A percentile compares a stretch with the other conserved stretches of the same genome.
Evolutionary conservation across 2,113 vertebrate species (phyloP).

Genomic region (Phocoena sinus): DNA sequence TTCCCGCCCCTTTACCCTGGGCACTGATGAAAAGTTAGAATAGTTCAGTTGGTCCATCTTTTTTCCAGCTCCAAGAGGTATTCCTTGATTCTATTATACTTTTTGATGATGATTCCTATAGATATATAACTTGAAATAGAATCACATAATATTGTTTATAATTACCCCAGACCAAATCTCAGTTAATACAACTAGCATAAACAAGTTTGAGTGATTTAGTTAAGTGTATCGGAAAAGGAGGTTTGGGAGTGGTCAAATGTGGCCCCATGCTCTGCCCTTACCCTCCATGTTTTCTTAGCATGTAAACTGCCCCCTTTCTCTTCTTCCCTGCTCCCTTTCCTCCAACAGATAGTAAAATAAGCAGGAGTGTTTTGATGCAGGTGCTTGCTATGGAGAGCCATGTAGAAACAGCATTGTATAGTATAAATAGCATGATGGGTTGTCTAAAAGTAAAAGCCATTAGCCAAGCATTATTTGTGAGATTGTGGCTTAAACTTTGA

Average conservation of each 20-base stretch:
- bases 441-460: constrained; percentile 48
- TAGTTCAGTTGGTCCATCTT: not conserved
- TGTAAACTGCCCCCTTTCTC: not conserved
- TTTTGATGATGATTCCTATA: not conserved
- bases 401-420: not conserved
- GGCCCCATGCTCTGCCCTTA: not conserved
- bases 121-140: not conserved
- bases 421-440: constrained; percentile 41
- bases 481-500: constrained; percentile 47
- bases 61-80: not conserved
- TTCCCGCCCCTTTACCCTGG: not conserved
- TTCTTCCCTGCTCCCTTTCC: not conserved
- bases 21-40: not conserved
- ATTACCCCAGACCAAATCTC: not conserved
- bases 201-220: not conserved
- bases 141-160: not conserved
- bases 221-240: not conserved
- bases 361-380: not conserved
- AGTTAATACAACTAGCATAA: not conserved
- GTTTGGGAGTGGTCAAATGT: not conserved
- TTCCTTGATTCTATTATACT: not conserved
- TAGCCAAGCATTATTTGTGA: constrained; percentile 23
- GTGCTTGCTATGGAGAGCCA: not conserved
- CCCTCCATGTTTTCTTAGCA: not conserved
- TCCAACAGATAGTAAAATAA: not conserved